phyloP scores from a whole-genome alignment of 2,888 invertebrate genomes.

The Lasioglossum vierecki region DNA sequence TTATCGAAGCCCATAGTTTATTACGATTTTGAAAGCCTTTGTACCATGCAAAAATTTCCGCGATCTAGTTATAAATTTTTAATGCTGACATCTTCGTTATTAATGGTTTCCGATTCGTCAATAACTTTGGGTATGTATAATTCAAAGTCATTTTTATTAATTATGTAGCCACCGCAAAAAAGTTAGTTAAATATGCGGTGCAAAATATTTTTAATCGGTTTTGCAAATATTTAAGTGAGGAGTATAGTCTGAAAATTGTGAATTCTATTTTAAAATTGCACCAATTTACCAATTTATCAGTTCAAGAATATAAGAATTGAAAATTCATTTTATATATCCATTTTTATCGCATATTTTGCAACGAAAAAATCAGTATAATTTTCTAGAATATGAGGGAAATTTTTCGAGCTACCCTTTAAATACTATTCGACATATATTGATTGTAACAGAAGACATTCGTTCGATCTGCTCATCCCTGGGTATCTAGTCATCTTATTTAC shows the following conservation, averaged over 20 bases:
- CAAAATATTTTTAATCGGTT: not conserved
- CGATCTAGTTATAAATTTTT: not conserved
- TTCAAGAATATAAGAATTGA: not conserved
- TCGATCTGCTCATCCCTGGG: not conserved
- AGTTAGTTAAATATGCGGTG: not conserved
- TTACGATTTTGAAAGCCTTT: not conserved
- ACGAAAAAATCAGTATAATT: not conserved
- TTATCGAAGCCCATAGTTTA: too few relatives aligned
- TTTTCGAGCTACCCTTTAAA: not conserved
- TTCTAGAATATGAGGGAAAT: not conserved
- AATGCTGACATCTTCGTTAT: not conserved
- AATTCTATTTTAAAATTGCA: not conserved
- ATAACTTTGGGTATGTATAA: not conserved
- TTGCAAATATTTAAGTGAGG: not conserved
- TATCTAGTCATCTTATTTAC: not conserved
- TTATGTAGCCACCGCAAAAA: not conserved
- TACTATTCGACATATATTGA: constrained; percentile 1
- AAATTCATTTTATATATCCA: not conserved
- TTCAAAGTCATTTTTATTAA: not conserved
- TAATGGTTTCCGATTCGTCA: not conserved
- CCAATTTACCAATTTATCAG: not conserved
- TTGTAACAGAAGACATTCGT: not conserved
- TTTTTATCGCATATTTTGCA: not conserved
- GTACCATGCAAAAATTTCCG: not conserved
- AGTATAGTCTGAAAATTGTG: not conserved